phyloP scores from a whole-genome alignment of 2,797 vertebrate genomes.

The Florisuga fusca region DNA sequence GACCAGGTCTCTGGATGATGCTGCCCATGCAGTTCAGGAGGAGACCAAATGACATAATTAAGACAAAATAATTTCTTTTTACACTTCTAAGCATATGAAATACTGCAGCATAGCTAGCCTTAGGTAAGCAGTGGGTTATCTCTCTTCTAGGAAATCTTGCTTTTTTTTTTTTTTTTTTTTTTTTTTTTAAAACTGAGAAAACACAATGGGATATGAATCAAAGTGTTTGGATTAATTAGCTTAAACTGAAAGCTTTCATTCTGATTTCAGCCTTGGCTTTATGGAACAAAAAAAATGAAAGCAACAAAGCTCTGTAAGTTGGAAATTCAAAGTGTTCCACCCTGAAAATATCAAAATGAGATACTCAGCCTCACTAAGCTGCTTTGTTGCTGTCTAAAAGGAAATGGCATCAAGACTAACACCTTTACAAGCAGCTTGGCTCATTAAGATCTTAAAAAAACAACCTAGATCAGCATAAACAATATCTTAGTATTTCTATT shows the following conservation, averaged over 20 bases:
- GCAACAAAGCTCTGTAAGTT: constrained; percentile 38
- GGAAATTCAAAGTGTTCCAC: constrained; percentile 53
- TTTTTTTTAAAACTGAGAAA: constrained; percentile 8
- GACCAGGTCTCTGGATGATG: not conserved
- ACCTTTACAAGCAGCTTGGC: constrained; percentile 28
- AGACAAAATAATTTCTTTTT: not conserved
- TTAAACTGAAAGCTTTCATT: constrained; percentile 60
- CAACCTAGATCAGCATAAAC: not conserved
- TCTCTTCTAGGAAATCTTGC: constrained; percentile 38
- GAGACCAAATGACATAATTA: not conserved
- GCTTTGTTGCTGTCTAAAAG: constrained; percentile 47
- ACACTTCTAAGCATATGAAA: not conserved
- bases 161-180: not conserved
- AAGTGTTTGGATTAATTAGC: constrained; percentile 69
- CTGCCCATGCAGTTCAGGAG: not conserved
- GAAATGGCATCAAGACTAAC: constrained; percentile 22
- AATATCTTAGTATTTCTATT: constrained; percentile 6
- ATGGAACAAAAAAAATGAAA: constrained; percentile 23
- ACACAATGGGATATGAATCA: constrained; percentile 51
- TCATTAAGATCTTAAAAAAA: constrained; percentile 17
- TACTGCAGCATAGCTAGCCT: not conserved
- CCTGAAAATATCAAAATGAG: constrained; percentile 52
- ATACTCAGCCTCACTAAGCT: not conserved
- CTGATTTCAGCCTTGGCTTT: constrained; percentile 4
- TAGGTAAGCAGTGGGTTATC: not conserved